A percentile compares a stretch with the other conserved stretches of the same genome.
Conservation (phyloP, 2,888 invertebrate genomes). For the Dolichomitus sp. region DNA sequence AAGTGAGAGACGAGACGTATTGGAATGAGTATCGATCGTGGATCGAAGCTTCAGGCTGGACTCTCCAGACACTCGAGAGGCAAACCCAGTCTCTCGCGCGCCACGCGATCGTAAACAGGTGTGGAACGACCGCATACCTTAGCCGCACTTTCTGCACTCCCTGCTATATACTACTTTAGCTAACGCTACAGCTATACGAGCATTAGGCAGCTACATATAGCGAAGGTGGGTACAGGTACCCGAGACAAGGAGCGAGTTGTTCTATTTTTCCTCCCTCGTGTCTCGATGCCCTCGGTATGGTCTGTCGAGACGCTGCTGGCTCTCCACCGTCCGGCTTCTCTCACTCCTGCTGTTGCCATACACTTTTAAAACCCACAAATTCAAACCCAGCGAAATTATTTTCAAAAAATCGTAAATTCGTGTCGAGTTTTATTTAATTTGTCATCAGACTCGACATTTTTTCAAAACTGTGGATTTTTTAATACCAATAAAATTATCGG, state of each 20-base stretch:
- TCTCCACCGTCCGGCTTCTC: constrained; percentile 6
- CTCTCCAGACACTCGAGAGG: constrained; percentile 41
- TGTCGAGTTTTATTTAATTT: too few species aligned
- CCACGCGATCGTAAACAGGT: constrained; percentile 61
- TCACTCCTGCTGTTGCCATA: not conserved
- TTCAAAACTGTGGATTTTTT: too few species aligned
- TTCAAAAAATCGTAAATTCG: too few species aligned
- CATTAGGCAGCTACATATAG: not conserved
- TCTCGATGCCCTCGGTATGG: constrained; percentile 29
- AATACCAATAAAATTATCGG: too few species aligned
- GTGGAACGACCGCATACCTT: constrained; percentile 61
- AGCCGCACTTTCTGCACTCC: constrained; percentile 54
- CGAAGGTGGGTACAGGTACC: constrained; percentile 35
- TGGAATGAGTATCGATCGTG: constrained; percentile 52
- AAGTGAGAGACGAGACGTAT: constrained; percentile 32
- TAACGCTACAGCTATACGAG: not conserved
- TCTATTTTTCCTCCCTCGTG: constrained; percentile 42
- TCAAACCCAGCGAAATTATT: too few species aligned
- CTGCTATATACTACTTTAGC: not conserved
- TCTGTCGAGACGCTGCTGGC: constrained; percentile 15
- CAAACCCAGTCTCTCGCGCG: constrained; percentile 20
- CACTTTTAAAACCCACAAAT: too few species aligned
- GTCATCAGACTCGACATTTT: too few species aligned
- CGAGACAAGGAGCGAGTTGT: constrained; percentile 39
- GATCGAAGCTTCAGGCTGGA: constrained; percentile 48